Evolutionary conservation across 2,113 vertebrate species (phyloP).

Genomic region (Eurypyga helias): DNA sequence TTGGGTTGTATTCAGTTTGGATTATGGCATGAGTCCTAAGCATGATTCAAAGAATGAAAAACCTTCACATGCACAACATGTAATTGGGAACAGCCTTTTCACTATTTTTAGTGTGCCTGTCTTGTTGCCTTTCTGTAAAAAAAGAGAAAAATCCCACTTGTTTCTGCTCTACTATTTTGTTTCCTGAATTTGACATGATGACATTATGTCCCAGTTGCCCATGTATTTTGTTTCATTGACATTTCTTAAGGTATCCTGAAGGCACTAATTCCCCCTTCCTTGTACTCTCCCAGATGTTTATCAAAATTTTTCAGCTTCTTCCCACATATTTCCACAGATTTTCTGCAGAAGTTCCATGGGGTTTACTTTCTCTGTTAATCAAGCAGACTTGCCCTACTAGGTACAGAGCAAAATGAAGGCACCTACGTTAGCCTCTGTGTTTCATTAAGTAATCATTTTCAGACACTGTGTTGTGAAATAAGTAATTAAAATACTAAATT

Average conservation of each 20-base stretch:
- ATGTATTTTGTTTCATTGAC: neutral
- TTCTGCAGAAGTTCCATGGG: neutral
- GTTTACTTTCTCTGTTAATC: neutral
- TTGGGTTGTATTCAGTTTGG: neutral
- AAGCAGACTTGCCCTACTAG: neutral
- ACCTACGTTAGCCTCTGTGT: neutral
- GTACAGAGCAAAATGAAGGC: neutral
- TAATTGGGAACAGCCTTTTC: neutral
- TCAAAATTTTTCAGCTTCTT: neutral
- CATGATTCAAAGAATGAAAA: neutral
- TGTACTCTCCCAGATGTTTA: neutral
- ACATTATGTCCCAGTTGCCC: fast-evolving
- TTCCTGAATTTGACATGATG: neutral
- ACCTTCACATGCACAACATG: neutral
- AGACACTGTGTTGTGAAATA: neutral
- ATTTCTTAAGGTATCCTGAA: neutral
- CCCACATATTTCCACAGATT: neutral
- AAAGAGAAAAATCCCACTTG: neutral
- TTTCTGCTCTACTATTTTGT: neutral
- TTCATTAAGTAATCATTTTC: neutral
- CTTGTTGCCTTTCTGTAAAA: neutral
- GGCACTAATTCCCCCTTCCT: neutral
- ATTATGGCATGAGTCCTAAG: neutral
- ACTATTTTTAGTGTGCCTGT: neutral
- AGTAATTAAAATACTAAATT: neutral